Evolutionary conservation across 2,797 vertebrate genomes (phyloP), one percentile per base, ranked within the genome.

Genomic region (Sebastolobus alascanus): DNA sequence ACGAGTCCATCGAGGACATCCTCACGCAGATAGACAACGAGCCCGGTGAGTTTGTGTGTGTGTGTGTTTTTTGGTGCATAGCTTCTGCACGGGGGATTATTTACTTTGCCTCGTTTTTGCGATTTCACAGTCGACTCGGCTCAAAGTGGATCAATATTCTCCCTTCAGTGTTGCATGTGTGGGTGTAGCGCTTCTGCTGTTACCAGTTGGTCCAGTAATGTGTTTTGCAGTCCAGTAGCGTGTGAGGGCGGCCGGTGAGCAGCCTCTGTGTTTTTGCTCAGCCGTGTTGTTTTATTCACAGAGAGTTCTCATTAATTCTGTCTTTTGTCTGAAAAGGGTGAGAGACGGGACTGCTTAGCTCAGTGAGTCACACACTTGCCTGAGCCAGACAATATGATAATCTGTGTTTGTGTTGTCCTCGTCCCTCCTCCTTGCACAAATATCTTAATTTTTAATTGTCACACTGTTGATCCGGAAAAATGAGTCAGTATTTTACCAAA

Each of bases 1-100:
- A 97, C 55, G 97, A 99, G 88, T 98, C 98, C 0, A 99, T 99
- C 1, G 99, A 99, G 88, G 98, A 99, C 0, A 98, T 99, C 84
- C 95, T 99, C 74, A 98, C 97, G 0, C 98, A 97, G 93, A 99
- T 99, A 11, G 98, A 99, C 94, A 99, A 90, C 1, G 99, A 99
- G 87, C 97, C 98, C 8, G 97, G 99, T 97, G 60, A 90, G 96
- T 25, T n/a, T 58, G 2, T 35, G 35, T 35, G 22, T n/a, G 59
- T 35, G 29, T 18, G 58, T 60, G 55, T 33, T 27, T 65, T 79
- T 12, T 25, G 18, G 13, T 68, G 43, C 18, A 2, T 1, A 14
- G 52, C 63, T 27, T 37, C 37, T 27, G 10, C 52, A 77, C 9
- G 2, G 14, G 14, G 16, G 14, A 29, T 43, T 1, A 1, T 46